Conservation (phyloP, 2,797 vertebrate species). For the Cichlasoma orientale region DNA sequence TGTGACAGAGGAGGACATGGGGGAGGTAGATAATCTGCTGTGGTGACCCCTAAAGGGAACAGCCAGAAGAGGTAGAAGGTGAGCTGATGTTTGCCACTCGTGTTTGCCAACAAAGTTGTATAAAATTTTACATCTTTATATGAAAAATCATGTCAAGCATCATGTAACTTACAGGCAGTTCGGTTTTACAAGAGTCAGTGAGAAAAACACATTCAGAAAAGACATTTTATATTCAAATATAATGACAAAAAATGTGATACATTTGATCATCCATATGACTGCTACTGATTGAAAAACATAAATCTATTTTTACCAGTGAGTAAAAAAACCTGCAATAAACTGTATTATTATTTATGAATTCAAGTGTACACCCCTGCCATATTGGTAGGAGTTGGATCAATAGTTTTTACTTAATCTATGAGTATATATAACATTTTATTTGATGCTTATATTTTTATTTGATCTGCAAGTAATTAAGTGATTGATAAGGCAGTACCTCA, state of each 20-base stretch:
- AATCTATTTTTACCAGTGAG: no score
- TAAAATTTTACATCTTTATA: background rate
- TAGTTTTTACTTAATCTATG: background rate
- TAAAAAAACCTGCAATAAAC: no score
- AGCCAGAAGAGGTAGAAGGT: background rate
- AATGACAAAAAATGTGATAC: background rate
- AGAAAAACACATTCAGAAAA: background rate
- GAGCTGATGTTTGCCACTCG: no score
- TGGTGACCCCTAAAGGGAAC: no score
- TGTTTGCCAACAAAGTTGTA: background rate
- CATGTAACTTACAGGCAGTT: background rate
- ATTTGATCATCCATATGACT: no score
- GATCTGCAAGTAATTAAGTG: background rate
- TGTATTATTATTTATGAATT: no score
- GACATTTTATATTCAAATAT: background rate
- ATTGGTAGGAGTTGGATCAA: background rate
- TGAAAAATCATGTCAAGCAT: no score
- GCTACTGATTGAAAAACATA: no score
- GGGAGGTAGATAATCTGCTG: no score
- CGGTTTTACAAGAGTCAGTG: background rate
- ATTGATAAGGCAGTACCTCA: background rate
- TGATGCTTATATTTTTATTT: background rate
- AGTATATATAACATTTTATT: background rate
- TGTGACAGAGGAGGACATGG: no score
- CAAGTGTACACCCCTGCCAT: no score